Percentiles rank a stretch among this genome's conserved stretches.
These are phyloP conservation scores for Melieria omissa DNA, from an alignment of 2,888 invertebrate genomes.

Conservation along the genomic window DNA sequence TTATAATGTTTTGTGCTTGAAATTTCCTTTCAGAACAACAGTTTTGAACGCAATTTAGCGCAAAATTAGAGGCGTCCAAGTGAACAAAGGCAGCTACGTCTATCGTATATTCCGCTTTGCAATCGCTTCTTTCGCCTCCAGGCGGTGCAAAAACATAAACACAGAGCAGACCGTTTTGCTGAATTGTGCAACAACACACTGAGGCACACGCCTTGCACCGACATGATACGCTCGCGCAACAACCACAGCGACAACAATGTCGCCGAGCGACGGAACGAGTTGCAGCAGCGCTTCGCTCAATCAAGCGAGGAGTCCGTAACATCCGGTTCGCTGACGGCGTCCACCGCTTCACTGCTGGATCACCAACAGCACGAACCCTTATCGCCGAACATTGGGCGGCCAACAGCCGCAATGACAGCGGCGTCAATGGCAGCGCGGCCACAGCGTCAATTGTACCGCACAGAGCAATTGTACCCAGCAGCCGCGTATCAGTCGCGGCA, in stretches of 20 bases:
- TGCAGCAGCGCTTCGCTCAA: slow-evolving; percentile 16
- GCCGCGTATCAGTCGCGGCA: not conserved
- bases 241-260: slow-evolving; percentile 23
- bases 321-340: slow-evolving; percentile 35
- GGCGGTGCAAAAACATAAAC: too few species aligned
- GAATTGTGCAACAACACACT: too few species aligned
- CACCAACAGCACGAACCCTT: slow-evolving; percentile 24
- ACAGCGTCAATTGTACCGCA: slow-evolving; percentile 14
- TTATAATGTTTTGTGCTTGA: too few species aligned
- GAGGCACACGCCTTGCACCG: not conserved
- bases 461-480: not conserved
- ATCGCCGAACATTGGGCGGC: too few species aligned
- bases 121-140: too few species aligned
- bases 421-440: not conserved
- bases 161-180: too few species aligned
- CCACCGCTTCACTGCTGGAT: slow-evolving; percentile 47
- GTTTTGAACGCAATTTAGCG: too few species aligned
- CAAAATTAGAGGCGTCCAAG: too few species aligned
- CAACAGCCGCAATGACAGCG: not conserved
- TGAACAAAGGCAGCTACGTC: too few species aligned
- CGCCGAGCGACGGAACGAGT: not conserved
- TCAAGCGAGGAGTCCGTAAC: slow-evolving; percentile 26
- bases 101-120: too few species aligned
- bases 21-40: too few species aligned
- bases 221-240: slow-evolving; percentile 28